A percentile compares a stretch with the other conserved stretches of the same genome.
phyloP scores from a whole-genome alignment of 2,888 invertebrate species.

The Clivina fossor region DNA sequence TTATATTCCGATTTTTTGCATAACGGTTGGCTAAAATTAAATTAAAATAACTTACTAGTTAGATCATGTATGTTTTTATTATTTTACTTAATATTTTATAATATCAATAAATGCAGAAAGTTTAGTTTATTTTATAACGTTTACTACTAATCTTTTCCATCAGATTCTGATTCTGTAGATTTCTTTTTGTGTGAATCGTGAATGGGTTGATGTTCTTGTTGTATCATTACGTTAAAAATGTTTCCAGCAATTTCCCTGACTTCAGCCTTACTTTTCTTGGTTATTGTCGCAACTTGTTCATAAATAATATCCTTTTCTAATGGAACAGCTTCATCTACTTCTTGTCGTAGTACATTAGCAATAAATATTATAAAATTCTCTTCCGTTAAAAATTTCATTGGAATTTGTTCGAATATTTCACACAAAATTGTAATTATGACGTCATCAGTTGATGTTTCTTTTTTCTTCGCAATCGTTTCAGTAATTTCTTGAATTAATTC shows the following conservation, averaged over 20 bases:
- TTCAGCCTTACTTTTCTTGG: constrained; percentile 4
- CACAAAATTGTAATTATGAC: constrained; percentile 43
- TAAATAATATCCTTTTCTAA: not conserved
- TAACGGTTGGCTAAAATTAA: too few species aligned
- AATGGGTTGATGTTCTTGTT: too few species aligned
- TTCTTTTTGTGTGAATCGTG: too few species aligned
- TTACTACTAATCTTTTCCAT: too few species aligned
- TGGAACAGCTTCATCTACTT: not conserved
- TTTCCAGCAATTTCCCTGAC: constrained; percentile 2
- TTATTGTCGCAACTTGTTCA: constrained; percentile 5
- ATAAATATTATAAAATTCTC: constrained; percentile 1
- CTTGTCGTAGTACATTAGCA: constrained; percentile 2
- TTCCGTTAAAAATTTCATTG: constrained; percentile 36
- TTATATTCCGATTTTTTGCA: too few species aligned
- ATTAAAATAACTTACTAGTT: too few species aligned
- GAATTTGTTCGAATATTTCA: constrained; percentile 43
- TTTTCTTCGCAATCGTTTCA: constrained; percentile 40
- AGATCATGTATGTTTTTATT: too few species aligned
- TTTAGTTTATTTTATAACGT: too few species aligned
- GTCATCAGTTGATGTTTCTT: constrained; percentile 40
- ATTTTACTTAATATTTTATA: too few species aligned
- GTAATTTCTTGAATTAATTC: constrained; percentile 45
- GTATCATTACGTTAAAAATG: too few species aligned
- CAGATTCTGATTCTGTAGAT: too few species aligned
- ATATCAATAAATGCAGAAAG: too few species aligned